A percentile compares a stretch with the other conserved stretches of the same genome.
phyloP scores from a whole-genome alignment of 2,797 vertebrate species.

The Intellagama lesueurii region DNA sequence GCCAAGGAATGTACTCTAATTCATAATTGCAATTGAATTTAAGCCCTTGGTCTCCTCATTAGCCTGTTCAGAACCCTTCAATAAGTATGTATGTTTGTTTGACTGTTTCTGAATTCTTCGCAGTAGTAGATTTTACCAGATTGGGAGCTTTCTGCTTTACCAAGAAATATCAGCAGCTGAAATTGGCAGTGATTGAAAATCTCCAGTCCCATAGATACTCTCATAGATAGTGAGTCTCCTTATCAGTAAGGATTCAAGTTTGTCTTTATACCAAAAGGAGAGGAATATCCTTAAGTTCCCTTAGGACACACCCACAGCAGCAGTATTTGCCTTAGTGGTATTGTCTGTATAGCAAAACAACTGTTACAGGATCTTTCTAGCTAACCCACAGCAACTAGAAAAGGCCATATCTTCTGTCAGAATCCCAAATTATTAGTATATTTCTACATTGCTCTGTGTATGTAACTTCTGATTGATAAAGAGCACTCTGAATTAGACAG shows the following conservation, averaged over 20 bases:
- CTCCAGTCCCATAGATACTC: neutral
- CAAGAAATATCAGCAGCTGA: too few species aligned
- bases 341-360: neutral
- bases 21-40: too few species aligned
- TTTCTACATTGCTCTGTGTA: neutral
- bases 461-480: too few species aligned
- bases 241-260: neutral
- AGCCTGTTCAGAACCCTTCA: neutral
- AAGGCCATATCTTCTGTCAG: neutral
- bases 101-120: too few species aligned
- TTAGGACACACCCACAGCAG: neutral
- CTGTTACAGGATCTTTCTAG: neutral
- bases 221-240: neutral
- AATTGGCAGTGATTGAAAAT: neutral
- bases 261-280: neutral
- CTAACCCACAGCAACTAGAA: neutral
- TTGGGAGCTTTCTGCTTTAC: too few species aligned
- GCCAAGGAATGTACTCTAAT: too few species aligned
- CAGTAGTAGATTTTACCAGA: too few species aligned
- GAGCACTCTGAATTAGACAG: neutral
- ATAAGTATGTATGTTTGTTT: neutral
- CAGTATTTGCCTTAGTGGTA: neutral
- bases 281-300: neutral
- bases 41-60: too few species aligned
- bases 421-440: neutral